Evolutionary conservation across 1,140 invertebrate species (phyloP).

Genomic region (Macrosteles quadrilineatus): DNA sequence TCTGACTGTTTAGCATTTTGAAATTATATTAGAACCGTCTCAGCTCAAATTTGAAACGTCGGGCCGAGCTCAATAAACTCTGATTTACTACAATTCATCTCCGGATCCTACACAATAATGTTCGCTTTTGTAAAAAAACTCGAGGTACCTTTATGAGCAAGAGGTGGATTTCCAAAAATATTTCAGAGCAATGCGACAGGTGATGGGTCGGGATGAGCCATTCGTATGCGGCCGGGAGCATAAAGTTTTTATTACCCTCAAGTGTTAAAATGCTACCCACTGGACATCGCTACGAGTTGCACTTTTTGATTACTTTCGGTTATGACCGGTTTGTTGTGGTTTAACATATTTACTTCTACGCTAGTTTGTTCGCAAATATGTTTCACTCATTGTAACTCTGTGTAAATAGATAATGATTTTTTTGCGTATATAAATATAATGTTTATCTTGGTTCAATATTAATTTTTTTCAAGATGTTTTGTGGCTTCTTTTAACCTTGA

Average conservation of each 20-base stretch:
- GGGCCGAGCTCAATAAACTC: background rate
- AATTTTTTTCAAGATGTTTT: no score
- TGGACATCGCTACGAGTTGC: background rate
- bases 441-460: no score
- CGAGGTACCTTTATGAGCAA: slow-evolving; percentile 11
- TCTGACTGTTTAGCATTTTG: slow-evolving; percentile 17
- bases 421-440: no score
- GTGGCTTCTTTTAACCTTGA: no score
- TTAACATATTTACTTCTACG: no score
- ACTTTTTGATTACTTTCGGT: slow-evolving; percentile 22
- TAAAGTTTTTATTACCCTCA: slow-evolving; percentile 17
- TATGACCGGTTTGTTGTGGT: no score
- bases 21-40: slow-evolving; percentile 18
- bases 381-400: no score
- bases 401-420: no score
- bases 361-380: no score
- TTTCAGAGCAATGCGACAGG: slow-evolving; percentile 21
- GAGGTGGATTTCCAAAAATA: slow-evolving; percentile 21
- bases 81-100: slow-evolving; percentile 11
- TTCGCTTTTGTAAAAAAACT: slow-evolving; percentile 14
- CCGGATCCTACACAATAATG: slow-evolving; percentile 14
- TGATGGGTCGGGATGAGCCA: slow-evolving; percentile 6
- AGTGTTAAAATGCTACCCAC: slow-evolving; percentile 9
- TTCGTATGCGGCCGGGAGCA: slow-evolving; percentile 3
- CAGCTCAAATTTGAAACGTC: slow-evolving; percentile 8